Conservation (phyloP, 2,113 vertebrate species). For the Alethe diademata region DNA sequence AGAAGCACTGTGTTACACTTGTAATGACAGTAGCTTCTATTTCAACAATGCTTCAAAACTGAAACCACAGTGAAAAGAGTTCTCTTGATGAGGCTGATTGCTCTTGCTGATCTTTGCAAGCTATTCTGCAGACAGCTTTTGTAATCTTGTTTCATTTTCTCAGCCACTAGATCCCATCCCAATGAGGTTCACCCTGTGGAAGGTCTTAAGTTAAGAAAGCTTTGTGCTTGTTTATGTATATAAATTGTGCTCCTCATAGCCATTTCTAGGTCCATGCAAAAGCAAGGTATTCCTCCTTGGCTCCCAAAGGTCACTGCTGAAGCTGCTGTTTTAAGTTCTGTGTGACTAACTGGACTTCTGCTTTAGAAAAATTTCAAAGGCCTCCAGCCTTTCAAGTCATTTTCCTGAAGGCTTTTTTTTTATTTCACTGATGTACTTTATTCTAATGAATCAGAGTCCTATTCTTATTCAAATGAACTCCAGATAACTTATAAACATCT, state of each 20-base stretch:
- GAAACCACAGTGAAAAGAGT: neutral
- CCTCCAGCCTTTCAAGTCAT: neutral
- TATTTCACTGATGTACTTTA: neutral
- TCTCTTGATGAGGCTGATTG: neutral
- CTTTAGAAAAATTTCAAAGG: neutral
- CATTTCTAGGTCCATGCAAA: neutral
- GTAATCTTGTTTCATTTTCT: neutral
- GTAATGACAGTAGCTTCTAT: neutral
- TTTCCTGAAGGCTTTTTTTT: neutral
- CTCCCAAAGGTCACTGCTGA: neutral
- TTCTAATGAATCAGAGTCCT: neutral
- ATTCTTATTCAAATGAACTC: neutral
- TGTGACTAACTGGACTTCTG: neutral
- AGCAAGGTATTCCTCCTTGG: neutral
- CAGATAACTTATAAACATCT: neutral
- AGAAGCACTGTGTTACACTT: neutral
- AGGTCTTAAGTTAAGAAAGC: neutral
- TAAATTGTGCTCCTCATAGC: neutral
- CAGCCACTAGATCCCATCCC: neutral
- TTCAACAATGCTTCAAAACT: neutral
- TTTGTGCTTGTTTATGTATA: neutral
- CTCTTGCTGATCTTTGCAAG: neutral
- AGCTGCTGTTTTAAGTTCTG: neutral
- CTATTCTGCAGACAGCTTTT: neutral
- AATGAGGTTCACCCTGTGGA: neutral